These are phyloP conservation scores for Lutjanus erythropterus DNA, from an alignment of 2,113 vertebrate genomes.

Conservation along the genomic window DNA sequence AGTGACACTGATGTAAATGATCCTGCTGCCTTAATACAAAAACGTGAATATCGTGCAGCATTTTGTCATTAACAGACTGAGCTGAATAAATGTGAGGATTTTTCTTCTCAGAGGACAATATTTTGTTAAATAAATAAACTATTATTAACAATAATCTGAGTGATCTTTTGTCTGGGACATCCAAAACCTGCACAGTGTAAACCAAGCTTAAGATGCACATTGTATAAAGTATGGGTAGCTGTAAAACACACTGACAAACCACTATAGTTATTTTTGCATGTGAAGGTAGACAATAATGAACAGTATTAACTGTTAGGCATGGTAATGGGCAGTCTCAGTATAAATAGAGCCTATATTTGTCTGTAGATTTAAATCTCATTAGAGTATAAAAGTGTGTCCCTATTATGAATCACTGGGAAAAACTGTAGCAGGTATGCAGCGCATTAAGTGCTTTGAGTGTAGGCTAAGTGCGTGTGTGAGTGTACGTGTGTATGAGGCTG, in stretches of 20 bases:
- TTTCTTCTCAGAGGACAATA: too few relatives aligned
- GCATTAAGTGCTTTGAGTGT: conserved; percentile 22
- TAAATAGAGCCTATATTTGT: conserved; percentile 8
- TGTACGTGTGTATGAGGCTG: background rate
- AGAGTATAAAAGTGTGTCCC: background rate
- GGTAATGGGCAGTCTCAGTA: background rate
- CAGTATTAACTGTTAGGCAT: background rate
- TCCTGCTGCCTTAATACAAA: too few relatives aligned
- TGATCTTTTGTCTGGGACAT: too few relatives aligned
- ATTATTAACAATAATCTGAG: too few relatives aligned
- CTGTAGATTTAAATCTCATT: conserved; percentile 17
- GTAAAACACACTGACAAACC: background rate
- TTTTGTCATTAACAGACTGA: too few relatives aligned
- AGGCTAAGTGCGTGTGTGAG: background rate
- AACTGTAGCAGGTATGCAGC: background rate
- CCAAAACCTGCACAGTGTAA: too few relatives aligned
- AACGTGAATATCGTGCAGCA: too few relatives aligned
- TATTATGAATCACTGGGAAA: conserved; percentile 10
- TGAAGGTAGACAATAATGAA: background rate
- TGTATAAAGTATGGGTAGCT: background rate
- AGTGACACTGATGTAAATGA: too few relatives aligned
- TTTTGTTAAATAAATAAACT: too few relatives aligned
- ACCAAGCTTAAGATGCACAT: too few relatives aligned
- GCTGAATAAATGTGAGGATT: too few relatives aligned
- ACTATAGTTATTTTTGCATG: conserved; percentile 16